Evolutionary conservation across 2,797 vertebrate genomes (phyloP), one percentile per base, ranked within the genome.

Genomic region (Sciurus vulgaris): DNA sequence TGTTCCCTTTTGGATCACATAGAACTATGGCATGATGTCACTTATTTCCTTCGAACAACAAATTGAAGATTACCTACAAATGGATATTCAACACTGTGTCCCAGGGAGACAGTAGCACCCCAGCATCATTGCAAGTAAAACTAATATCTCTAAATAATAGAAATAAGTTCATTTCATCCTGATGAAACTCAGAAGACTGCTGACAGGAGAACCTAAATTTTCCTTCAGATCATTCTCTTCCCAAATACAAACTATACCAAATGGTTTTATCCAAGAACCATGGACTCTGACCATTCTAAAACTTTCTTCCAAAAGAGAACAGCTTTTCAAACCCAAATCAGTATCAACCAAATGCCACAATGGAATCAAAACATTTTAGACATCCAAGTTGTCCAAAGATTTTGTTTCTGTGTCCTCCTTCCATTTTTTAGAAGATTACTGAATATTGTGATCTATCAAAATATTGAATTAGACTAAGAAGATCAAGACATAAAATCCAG

Each of bases 351-450:
- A 92, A 65, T 28, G 12, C 91, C 74, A 38, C 26, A 72, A 82
- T 54, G 7, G 20, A 92, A 88, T 78, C 65, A 73, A 67, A 49
- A n/a, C 44, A 63, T 76, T 93, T 93, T 54, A 85, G 59, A 81
- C 12, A 54, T 56, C 33, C 56, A 82, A 47, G 1, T 59, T 47
- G 26, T 63, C 28, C 33, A 77, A 85, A 79, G 18, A 56, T 47
- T 18, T 84, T 74, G 49, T 7, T 81, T 86, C 18, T 61, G 38
- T 59, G 17, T 2, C 33, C 12, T 35, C 20, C 7, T 8, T 6
- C 4, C 1, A 35, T 73, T 87, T 82, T 35, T 65, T 8, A 56
- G 54, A 56, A 67, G 14, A 90, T 70, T 56, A 11, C 54, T 33
- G 17, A 24, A 59, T 59, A 59, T 59, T 59, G 56, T 59, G 56